Base-by-base conservation (phyloP, 1,140 invertebrate genomes). In the Drosophila malerkotliana region DNA sequence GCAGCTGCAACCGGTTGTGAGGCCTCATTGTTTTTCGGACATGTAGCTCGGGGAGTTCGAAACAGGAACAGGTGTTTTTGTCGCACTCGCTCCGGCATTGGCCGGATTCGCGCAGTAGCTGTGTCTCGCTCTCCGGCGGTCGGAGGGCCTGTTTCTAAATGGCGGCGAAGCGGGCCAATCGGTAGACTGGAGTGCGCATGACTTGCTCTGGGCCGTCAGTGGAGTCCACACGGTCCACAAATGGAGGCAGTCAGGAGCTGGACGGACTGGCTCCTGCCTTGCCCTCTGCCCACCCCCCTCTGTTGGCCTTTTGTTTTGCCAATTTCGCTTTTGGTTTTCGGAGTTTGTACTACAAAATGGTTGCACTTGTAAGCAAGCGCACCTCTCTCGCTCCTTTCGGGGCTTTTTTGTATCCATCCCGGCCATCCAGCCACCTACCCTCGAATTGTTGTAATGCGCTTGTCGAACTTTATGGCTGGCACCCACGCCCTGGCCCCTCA, bases 301-400 rank as follows among this genome's bases (percentile, higher is more conserved):
- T 49, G n/a, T 49, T 62, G 76, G 59, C 63, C 67, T 77, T 82
- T 79, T 85, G 82, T 85, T 77, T 78, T 76, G 68, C 61, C 85
- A 88, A 72, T 89, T 89, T 87, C 90, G 82, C 89, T 89, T 91
- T 91, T 79, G 82, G 84, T 89, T 89, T 89, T 89, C 87, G 77
- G 90, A 90, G 87, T 82, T 90, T 90, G 89, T 89, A 85, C 76
- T 77, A 91, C 89, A 91, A 91, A 91, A 91, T 91, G 89, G 89
- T 91, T 91, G 89, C 89, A 90, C 89, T 90, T 89, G 89, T 88
- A 88, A 85, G 81, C 80, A 79, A 84, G 77, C 67, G 82, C 78
- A 79, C 78, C 64, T 37, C 34, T 12, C 18, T n/a, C 24, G 21
- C 32, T 21, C 34, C 12, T n/a, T 1, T n/a, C 51, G 44, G 45